Percentiles rank a stretch among this genome's conserved stretches.
These are phyloP conservation scores for Rotaria sp. DNA, from an alignment of 2,888 invertebrate genomes.

Conservation along the genomic window DNA sequence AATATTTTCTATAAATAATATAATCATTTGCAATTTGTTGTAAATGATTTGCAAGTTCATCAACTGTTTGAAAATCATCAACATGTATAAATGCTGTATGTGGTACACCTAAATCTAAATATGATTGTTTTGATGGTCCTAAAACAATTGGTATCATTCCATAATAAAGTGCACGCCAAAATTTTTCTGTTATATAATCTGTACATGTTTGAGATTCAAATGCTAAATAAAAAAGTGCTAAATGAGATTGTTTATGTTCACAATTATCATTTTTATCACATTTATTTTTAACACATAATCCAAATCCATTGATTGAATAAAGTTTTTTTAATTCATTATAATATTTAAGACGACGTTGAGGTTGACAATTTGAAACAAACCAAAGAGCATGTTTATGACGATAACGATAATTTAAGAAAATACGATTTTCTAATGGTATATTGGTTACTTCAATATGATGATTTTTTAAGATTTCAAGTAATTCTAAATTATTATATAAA, in stretches of 20 bases:
- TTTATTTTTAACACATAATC: neutral
- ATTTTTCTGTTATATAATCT: conserved; percentile 40
- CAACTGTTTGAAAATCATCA: conserved; percentile 27
- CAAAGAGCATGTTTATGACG: conserved; percentile 29
- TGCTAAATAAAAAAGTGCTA: conserved; percentile 31
- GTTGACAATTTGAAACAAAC: conserved; percentile 39
- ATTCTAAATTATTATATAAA: neutral
- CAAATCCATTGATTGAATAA: neutral
- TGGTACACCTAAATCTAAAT: conserved; percentile 30
- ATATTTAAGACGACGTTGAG: conserved; percentile 22
- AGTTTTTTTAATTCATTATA: neutral
- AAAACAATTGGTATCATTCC: conserved; percentile 38
- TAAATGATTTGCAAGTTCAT: conserved; percentile 12
- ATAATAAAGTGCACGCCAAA: conserved; percentile 35
- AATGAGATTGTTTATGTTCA: neutral
- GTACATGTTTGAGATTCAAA: conserved; percentile 37
- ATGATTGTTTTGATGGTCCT: conserved; percentile 28
- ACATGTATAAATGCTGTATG: conserved; percentile 35
- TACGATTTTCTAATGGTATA: neutral
- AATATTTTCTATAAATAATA: conserved; percentile 19
- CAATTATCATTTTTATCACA: neutral
- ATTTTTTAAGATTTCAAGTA: neutral
- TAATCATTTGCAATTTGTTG: conserved; percentile 5
- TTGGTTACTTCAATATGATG: neutral
- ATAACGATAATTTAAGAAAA: conserved; percentile 19